Evolutionary conservation across 1,140 invertebrate species (phyloP), one percentile per base, ranked within the genome.

Genomic region (Sarcophaga bullata): DNA sequence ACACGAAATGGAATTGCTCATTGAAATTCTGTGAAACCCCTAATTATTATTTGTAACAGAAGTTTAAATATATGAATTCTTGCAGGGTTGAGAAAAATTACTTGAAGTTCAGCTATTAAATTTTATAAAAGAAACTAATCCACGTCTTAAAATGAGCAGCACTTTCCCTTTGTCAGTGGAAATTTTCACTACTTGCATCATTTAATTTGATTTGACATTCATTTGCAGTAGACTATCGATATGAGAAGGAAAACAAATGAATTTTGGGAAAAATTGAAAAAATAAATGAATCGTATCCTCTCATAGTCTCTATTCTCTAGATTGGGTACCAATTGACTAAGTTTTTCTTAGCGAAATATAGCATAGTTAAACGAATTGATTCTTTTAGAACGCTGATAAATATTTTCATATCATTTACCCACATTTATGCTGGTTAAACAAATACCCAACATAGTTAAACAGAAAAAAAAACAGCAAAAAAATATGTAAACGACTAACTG

Each of bases 371-470:
- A 58, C n/a, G 54, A 13, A 13, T 58, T 58, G n/a, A 58, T n/a
- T 58, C 54, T 58, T 58, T 58, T n/a, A 15, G n/a, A 58, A n/a
- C n/a, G 4, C 15, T n/a, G 7, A n/a, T n/a, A 58, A 58, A n/a
- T 58, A 58, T 58, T 58, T 25, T 68, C 62, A 9, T 76, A 49
- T 76, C 49, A n/a, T 76, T 76, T 76, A 76, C 73, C 25, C 73
- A 76, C 73, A 76, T 47, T 76, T 76, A 49, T 76, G 73, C 73
- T 76, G 73, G 73, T 76, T 76, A 76, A 76, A 76, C 48, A 76
- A 76, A 76, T 76, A 76, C 73, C 73, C n/a, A 76, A 76, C 73
- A 76, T 73, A 46, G 11, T 10, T n/a, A 58, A 7, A 73, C 25
- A 37, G 25, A 37, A 37, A 37, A 37, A 37, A 37, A 37, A 37